Evolutionary conservation across 1,140 invertebrate species (phyloP).

Genomic region (Cyclargus thomasi): DNA sequence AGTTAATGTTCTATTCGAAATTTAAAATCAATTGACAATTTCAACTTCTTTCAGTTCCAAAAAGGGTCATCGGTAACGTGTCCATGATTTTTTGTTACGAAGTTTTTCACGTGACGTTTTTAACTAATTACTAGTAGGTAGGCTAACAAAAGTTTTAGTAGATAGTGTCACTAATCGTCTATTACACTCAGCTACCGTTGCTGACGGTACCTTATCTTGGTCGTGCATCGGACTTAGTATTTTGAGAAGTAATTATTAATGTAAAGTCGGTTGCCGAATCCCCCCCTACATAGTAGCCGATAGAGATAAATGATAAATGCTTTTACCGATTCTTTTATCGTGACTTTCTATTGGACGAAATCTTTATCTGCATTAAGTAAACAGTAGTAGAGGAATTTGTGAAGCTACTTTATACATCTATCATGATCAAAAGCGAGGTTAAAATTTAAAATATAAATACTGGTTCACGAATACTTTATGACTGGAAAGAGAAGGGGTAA

Average conservation of each 20-base stretch:
- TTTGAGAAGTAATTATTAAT: conserved; percentile 75
- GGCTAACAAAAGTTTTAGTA: conserved; percentile 6
- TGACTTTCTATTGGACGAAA: conserved; percentile 17
- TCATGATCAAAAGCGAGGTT: too few species aligned
- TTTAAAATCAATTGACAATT: too few species aligned
- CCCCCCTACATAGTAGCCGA: conserved; percentile 45
- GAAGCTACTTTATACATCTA: too few species aligned
- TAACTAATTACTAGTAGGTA: background rate
- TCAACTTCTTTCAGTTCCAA: too few species aligned
- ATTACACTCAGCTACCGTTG: conserved; percentile 26
- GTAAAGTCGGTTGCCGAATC: conserved; percentile 65
- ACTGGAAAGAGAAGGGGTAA: too few species aligned
- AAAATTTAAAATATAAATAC: too few species aligned
- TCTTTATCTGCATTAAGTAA: conserved; percentile 17
- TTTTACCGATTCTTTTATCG: conserved; percentile 37
- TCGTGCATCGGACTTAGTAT: conserved; percentile 70
- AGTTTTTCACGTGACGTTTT: too few species aligned
- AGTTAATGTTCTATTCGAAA: too few species aligned
- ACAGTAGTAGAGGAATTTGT: background rate
- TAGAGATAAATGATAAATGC: conserved; percentile 69
- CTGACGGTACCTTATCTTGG: conserved; percentile 58
- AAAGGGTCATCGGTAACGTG: too few species aligned
- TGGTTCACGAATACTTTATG: too few species aligned
- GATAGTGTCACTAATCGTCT: background rate
- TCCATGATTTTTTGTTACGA: too few species aligned